Evolutionary conservation across 2,797 vertebrate species (phyloP).

Genomic region (Neopelma chrysocephalum): DNA sequence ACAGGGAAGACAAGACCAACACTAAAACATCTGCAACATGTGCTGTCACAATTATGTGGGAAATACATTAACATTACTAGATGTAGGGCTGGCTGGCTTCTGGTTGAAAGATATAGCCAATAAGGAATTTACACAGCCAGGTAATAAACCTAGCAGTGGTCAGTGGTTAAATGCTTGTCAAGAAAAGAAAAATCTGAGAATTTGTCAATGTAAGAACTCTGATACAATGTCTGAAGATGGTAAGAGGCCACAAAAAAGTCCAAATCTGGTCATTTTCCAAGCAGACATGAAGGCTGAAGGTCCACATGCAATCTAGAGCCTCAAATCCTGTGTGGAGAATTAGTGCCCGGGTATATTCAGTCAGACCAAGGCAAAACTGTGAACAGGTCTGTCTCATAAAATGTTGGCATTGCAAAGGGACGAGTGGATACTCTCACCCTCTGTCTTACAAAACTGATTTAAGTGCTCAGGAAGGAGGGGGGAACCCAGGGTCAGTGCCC

Average conservation of each 20-base stretch:
- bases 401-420: neutral
- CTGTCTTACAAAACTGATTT: neutral
- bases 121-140: neutral
- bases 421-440: neutral
- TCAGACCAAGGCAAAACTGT: neutral
- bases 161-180: neutral
- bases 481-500: neutral
- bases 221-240: neutral
- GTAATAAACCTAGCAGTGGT: neutral
- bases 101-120: neutral
- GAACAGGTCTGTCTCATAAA: neutral
- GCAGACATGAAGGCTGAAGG: neutral
- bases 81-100: neutral
- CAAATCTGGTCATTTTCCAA: neutral
- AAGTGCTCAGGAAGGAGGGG: neutral
- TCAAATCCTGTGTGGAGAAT: neutral
- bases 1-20: neutral
- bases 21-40: neutral
- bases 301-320: neutral
- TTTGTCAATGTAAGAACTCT: neutral
- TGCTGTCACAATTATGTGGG: neutral
- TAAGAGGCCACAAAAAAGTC: neutral
- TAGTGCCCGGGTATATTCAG: neutral
- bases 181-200: neutral
- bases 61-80: neutral